Evolutionary conservation across 2,797 vertebrate genomes (phyloP).

Genomic region (Onychomys arenicola): DNA sequence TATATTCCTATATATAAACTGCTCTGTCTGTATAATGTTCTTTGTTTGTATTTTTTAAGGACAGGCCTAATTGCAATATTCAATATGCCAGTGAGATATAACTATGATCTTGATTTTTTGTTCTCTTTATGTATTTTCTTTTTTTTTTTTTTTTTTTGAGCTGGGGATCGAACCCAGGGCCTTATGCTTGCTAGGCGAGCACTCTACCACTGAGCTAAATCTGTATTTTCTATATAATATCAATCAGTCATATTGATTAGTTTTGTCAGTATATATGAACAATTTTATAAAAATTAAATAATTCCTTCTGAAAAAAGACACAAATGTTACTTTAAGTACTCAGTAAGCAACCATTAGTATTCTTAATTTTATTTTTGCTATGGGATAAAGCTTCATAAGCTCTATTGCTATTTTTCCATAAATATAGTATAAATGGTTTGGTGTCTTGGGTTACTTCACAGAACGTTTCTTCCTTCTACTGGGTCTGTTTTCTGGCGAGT

Average conservation of each 20-base stretch:
- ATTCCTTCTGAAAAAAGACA: too few relatives aligned
- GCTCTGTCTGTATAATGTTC: not conserved
- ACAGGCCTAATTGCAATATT: not conserved
- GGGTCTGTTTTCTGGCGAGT: not conserved
- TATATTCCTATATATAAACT: not conserved
- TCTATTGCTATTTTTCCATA: not conserved
- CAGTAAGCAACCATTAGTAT: too few relatives aligned
- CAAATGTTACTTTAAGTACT: not conserved
- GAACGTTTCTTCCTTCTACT: not conserved
- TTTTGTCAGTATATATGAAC: not conserved
- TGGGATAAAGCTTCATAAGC: not conserved
- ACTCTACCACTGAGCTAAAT: too few relatives aligned
- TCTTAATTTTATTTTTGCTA: not conserved
- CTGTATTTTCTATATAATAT: not conserved
- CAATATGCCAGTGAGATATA: not conserved
- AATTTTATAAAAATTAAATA: not conserved
- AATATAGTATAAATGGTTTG: not conserved
- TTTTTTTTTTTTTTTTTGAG: too few relatives aligned
- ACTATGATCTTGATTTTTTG: not conserved
- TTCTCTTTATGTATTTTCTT: not conserved
- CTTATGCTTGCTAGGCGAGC: too few relatives aligned
- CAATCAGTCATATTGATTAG: not conserved
- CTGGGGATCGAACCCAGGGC: too few relatives aligned
- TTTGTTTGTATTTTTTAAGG: not conserved
- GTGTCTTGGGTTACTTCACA: not conserved